Base-by-base conservation (phyloP, 2,113 vertebrate species). In the Alethe diademata region DNA sequence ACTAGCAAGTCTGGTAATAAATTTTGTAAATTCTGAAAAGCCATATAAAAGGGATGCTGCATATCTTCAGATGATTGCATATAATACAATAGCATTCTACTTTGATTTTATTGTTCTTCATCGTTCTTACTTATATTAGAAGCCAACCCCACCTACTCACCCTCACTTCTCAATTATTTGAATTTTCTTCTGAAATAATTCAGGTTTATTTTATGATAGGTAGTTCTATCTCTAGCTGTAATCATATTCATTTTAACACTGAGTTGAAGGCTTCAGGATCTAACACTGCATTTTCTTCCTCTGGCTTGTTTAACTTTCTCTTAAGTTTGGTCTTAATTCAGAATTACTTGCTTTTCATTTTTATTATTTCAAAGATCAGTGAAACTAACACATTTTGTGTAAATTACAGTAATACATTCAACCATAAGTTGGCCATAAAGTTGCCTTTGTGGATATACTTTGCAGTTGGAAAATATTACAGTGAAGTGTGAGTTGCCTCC, bases 11-110 rank as follows among this genome's bases (percentile, higher is more conserved):
- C 29, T 53, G 19, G 36, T 35, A 40, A 40, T 29, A 72, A 61
- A 70, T 66, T 19, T 42, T 82, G 9, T 51, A 23, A 47, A 43
- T 82, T 61, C 47, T 62, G 47, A 57, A 65, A 62, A 84, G 14
- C 1, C 1, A 8, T 50, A 20, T 15, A 19, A 56, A 72, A 29
- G 1, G 0, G 17, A 43, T 71, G 12, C 14, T 58, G 13, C 0
- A 0, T 78, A 35, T 74, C 61, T 85, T 81, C 35, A 72, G 53
- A 29, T 88, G 7, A 47, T 60, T 78, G 14, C 9, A 11, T 64
- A 20, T 51, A 40, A 57, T 40, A 42, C 25, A 45, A 8, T 20
- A 81, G 9, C 22, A 25, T 78, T 84, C 17, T 86, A 9, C 22
- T 85, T 78, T 42, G 33, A 60, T 78, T 67, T 85, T 61, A 16